Percentiles rank a stretch among this genome's conserved stretches.
phyloP scores from a whole-genome alignment of 2,797 vertebrate species.

The Yasuhikotakia modesta region DNA sequence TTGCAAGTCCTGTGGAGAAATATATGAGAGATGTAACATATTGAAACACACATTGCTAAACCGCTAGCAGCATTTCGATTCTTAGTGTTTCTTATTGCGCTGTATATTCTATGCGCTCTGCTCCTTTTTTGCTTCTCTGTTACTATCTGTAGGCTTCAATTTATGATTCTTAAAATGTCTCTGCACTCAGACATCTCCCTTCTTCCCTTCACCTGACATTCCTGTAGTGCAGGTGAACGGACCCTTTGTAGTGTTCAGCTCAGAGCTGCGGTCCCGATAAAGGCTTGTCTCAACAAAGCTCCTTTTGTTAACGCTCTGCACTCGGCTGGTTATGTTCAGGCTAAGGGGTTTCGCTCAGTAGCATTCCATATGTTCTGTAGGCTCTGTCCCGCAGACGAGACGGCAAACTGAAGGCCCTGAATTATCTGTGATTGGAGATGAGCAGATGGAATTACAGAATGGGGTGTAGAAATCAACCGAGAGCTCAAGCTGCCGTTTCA shows the following conservation, averaged over 20 bases:
- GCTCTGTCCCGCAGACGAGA: not conserved
- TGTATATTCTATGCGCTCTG: not conserved
- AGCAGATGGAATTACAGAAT: conserved; percentile 40
- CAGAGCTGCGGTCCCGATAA: not conserved
- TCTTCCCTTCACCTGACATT: conserved; percentile 30
- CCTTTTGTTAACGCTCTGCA: conserved; percentile 73
- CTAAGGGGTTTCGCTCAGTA: conserved; percentile 8
- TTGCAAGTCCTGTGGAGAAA: too few relatives aligned
- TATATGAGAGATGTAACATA: too few relatives aligned
- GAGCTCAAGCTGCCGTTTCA: conserved; percentile 22
- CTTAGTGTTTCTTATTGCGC: not conserved
- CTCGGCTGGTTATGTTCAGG: conserved; percentile 26
- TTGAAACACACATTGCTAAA: not conserved
- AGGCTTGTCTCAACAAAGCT: conserved; percentile 66
- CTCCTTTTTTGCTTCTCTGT: not conserved
- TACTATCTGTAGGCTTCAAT: not conserved
- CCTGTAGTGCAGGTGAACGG: conserved; percentile 47
- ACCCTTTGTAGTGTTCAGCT: conserved; percentile 44
- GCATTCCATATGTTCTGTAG: conserved; percentile 2
- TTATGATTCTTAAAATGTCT: conserved; percentile 17
- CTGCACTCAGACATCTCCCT: not conserved
- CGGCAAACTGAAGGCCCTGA: not conserved
- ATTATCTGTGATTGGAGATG: conserved; percentile 23
- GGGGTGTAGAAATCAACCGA: conserved; percentile 31
- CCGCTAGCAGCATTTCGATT: not conserved